Percentiles rank a stretch among this genome's conserved stretches.
These are phyloP conservation scores for Drosophila funebris DNA, from an alignment of 1,140 invertebrate species.

Conservation along the genomic window DNA sequence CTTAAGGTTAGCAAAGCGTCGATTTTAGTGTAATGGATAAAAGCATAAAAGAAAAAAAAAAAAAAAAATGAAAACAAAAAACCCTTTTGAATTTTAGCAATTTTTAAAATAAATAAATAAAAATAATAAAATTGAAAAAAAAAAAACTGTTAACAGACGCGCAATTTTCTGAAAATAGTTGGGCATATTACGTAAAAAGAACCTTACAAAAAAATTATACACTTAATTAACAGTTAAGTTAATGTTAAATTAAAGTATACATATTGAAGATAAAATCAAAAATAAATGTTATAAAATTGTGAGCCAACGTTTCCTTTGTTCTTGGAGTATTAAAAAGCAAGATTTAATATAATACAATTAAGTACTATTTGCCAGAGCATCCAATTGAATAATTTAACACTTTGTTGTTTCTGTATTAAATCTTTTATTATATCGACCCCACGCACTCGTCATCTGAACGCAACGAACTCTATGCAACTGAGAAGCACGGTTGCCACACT, in stretches of 20 bases:
- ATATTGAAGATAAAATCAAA: conserved; percentile 63
- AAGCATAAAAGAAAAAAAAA: neutral
- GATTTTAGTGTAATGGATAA: conserved; percentile 73
- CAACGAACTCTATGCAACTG: too few species aligned
- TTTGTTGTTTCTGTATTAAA: too few species aligned
- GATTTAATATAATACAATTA: too few species aligned
- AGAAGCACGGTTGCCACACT: too few species aligned
- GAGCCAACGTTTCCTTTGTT: too few species aligned
- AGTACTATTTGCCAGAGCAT: too few species aligned
- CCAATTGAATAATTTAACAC: too few species aligned
- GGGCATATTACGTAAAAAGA: conserved; percentile 44
- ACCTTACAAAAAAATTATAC: conserved; percentile 39
- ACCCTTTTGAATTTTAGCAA: conserved; percentile 60
- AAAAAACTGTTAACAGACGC: conserved; percentile 59
- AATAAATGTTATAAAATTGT: conserved; percentile 70
- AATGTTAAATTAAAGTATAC: conserved; percentile 57
- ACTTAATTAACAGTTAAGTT: conserved; percentile 57
- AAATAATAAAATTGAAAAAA: neutral
- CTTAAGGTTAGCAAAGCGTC: conserved; percentile 72
- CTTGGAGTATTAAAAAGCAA: too few species aligned
- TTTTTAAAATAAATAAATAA: conserved; percentile 50
- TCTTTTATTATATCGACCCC: too few species aligned
- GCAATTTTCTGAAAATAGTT: conserved; percentile 63
- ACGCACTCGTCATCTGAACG: too few species aligned
- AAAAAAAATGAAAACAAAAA: conserved; percentile 12